Evolutionary conservation across 2,888 invertebrate genomes (phyloP), one percentile per base, ranked within the genome.

Genomic region (Vandiemenella viatica): DNA sequence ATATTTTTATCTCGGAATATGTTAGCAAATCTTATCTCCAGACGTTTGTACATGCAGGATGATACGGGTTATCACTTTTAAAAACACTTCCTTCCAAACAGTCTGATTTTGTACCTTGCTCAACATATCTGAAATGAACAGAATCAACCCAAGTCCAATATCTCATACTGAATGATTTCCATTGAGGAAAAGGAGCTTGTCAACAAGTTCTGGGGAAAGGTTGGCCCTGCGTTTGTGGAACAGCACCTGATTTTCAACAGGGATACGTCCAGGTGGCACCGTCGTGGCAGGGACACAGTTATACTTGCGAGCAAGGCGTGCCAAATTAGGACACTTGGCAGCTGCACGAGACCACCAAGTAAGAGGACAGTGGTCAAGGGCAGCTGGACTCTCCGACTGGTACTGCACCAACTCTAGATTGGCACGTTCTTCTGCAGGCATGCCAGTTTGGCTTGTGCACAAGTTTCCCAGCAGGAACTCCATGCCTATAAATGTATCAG

Each of bases 401-500:
- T 70, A 71, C 46, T 69, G 69, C 1, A 65, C 64, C 20, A 70
- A 56, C 54, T 71, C 70, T 10, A 68, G 60, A 48, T 67, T 65
- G 0, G 67, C 67, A 46, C 66, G 65, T 50, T 70, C 69, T 47
- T 65, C 63, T 1, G 64, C 62, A 6, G 67, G 61, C 62, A 68
- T 66, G 37, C 61, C 62, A 23, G 55, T 58, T 53, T 67, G 67
- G 16, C 56, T 58, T 23, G 60, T 54, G 53, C 62, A 62, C 15
- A 67, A 53, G 26, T 64, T 63, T 6, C 67, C 69, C 7, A 70
- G 60, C 22, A 70, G 58, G 45, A 65, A 59, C 52, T 67, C 67
- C 66, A 70, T 68, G 16, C 68, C 68, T 67, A 50, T 13, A 53
- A 50, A 21, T 21, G 21, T 3, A 42, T 19, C 8, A 21, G 17